Percentiles rank a stretch among this genome's conserved stretches.
Conservation (phyloP, 2,888 invertebrate species). For the Eutolmus rufibarbis region DNA sequence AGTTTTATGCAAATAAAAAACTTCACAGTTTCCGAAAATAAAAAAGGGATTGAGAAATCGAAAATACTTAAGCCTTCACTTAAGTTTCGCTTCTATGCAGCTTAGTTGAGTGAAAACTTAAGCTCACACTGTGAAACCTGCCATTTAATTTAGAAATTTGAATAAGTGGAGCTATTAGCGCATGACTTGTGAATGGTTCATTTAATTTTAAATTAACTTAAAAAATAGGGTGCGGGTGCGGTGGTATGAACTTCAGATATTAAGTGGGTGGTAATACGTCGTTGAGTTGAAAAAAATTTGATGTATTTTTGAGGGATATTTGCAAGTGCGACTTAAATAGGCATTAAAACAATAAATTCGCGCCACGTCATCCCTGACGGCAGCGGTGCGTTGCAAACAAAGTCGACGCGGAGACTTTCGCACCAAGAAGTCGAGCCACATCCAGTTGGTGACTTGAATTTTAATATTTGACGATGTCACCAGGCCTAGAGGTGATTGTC, state of each 20-base stretch:
- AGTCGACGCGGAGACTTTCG: not conserved
- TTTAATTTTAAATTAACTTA: too few species aligned
- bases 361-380: not conserved
- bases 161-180: too few species aligned
- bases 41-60: too few species aligned
- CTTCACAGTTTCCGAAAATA: too few species aligned
- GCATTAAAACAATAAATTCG: conserved; percentile 9
- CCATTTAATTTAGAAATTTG: too few species aligned
- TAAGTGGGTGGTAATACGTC: not conserved
- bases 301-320: not conserved
- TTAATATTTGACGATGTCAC: conserved; percentile 28
- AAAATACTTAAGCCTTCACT: too few species aligned
- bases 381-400: not conserved
- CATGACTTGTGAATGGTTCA: too few species aligned
- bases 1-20: too few species aligned
- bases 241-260: not conserved
- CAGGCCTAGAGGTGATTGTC: conserved; percentile 1
- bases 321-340: not conserved
- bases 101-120: too few species aligned
- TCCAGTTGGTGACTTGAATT: conserved; percentile 25
- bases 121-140: too few species aligned
- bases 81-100: too few species aligned
- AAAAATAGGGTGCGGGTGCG: too few species aligned
- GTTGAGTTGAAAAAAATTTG: not conserved
- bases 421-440: conserved; percentile 5